Conservation (phyloP, 2,797 vertebrate species). For the Anguilla megastoma region DNA sequence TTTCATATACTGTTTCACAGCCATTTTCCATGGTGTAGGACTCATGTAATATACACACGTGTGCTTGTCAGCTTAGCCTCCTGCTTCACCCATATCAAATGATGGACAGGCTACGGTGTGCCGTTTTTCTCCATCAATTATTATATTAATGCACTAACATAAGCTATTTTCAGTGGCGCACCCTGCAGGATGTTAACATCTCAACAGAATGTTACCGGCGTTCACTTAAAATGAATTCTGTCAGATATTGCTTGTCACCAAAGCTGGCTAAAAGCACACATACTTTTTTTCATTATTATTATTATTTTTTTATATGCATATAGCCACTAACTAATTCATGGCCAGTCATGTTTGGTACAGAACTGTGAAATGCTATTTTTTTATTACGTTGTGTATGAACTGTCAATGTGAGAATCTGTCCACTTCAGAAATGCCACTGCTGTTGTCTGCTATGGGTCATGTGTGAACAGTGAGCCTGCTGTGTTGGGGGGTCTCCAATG, state of each 20-base stretch:
- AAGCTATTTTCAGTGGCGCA: not conserved
- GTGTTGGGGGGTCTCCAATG: not conserved
- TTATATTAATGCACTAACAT: constrained; percentile 15
- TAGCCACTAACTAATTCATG: not conserved
- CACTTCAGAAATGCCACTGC: not conserved
- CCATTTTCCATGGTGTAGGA: not conserved
- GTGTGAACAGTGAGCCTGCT: not conserved
- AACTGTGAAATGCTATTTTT: not conserved
- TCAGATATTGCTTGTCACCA: not conserved
- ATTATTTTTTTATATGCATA: not conserved
- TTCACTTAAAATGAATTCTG: constrained; percentile 13
- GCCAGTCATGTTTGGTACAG: not conserved
- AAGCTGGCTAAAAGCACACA: not conserved
- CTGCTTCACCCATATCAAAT: not conserved
- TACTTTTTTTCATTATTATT: not conserved
- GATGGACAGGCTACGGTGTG: not conserved
- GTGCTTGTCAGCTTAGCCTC: constrained; percentile 5
- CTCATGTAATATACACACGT: not conserved
- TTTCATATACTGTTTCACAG: not conserved
- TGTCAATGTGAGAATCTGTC: not conserved
- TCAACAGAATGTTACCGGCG: not conserved
- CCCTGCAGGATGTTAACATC: constrained; percentile 15
- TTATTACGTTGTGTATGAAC: not conserved
- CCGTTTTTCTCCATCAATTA: not conserved
- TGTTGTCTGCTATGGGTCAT: not conserved